Percentiles rank a stretch among this genome's conserved stretches.
phyloP scores from a whole-genome alignment of 2,888 invertebrate genomes.

The Calliphora vomitoria region DNA sequence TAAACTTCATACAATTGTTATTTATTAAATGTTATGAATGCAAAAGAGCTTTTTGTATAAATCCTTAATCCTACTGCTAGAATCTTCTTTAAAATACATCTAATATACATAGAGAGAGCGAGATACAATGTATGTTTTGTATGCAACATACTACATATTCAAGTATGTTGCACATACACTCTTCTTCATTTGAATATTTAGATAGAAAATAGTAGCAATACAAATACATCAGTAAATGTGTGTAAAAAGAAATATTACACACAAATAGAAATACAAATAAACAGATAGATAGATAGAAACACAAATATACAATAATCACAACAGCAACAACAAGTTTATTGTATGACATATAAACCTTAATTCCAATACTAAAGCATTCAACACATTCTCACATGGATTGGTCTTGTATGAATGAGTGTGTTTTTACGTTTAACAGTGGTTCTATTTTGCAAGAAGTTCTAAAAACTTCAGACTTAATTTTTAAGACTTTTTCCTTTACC shows the following conservation, averaged over 20 bases:
- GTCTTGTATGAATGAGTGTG: conserved; percentile 3
- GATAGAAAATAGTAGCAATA: conserved; percentile 14
- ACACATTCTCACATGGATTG: conserved; percentile 19
- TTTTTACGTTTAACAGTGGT: conserved; percentile 38
- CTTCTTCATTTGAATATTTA: conserved; percentile 19
- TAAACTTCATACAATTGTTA: conserved; percentile 68
- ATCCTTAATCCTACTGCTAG: conserved; percentile 70
- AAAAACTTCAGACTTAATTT: no score
- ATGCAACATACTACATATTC: background rate
- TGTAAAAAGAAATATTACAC: conserved; percentile 10
- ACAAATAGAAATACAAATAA: conserved; percentile 10
- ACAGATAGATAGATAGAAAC: conserved; percentile 16
- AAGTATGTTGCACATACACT: background rate
- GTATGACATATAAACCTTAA: conserved; percentile 67
- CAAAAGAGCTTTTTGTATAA: conserved; percentile 72
- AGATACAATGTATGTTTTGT: background rate
- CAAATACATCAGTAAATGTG: conserved; percentile 36
- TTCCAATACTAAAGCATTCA: conserved; percentile 63
- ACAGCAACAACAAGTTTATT: conserved; percentile 23
- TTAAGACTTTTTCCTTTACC: no score
- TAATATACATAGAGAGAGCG: conserved; percentile 34
- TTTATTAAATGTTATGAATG: conserved; percentile 73
- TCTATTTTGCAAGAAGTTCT: background rate
- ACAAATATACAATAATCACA: conserved; percentile 15
- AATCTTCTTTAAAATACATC: conserved; percentile 71